phyloP scores from a whole-genome alignment of 1,140 invertebrate genomes.

The Cecropterus lyciades region DNA sequence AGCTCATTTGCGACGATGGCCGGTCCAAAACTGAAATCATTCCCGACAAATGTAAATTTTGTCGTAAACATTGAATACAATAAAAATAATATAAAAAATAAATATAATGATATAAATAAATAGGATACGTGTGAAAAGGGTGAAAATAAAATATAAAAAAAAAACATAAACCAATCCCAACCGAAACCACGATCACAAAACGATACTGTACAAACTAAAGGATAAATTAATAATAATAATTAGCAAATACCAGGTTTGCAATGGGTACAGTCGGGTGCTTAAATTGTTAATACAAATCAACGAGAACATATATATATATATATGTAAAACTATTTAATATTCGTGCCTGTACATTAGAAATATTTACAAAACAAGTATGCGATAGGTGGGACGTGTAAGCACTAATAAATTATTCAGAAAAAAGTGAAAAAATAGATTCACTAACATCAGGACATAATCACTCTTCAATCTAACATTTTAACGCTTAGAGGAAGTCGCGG shows the following conservation, averaged over 20 bases:
- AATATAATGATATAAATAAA: slow-evolving; percentile 34
- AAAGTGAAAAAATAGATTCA: no score
- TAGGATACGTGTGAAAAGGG: slow-evolving; percentile 34
- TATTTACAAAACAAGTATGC: slow-evolving; percentile 1
- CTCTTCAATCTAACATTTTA: no score
- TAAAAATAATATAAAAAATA: not conserved
- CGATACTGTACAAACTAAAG: slow-evolving; percentile 44
- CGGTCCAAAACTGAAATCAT: slow-evolving; percentile 90
- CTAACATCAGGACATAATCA: no score
- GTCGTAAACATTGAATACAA: not conserved
- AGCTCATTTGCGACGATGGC: slow-evolving; percentile 94
- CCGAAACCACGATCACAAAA: slow-evolving; percentile 70
- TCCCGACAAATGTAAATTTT: slow-evolving; percentile 2
- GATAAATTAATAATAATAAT: slow-evolving; percentile 43
- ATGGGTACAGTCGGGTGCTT: slow-evolving; percentile 51
- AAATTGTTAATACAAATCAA: slow-evolving; percentile 21
- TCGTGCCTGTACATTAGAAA: not conserved
- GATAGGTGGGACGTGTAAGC: no score
- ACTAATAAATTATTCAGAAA: no score
- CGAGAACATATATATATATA: no score
- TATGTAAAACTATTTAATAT: no score
- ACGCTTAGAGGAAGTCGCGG: no score
- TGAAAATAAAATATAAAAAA: slow-evolving; percentile 32
- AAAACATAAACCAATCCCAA: slow-evolving; percentile 75
- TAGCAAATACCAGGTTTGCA: slow-evolving; percentile 34